Conservation (phyloP, 2,797 vertebrate species). For the Mareca penelope region DNA sequence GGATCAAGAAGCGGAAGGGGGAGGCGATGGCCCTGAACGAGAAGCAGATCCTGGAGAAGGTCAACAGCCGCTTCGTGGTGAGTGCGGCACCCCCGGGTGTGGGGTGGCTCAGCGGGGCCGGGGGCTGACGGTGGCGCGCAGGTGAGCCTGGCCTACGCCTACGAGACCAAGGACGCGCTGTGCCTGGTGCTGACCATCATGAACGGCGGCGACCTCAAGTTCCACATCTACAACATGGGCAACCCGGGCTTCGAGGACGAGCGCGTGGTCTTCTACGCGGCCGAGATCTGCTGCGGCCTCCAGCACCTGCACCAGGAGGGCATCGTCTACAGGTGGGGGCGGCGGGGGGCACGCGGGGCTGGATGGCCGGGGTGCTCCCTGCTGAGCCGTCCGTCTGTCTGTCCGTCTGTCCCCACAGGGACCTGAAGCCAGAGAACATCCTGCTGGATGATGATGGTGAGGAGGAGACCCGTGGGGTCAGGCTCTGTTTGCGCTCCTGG, state of each 20-base stretch:
- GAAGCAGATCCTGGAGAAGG: conserved; percentile 85
- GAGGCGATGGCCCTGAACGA: conserved; percentile 88
- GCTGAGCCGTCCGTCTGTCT: not conserved
- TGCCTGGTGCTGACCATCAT: conserved; percentile 89
- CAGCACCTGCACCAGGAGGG: conserved; percentile 84
- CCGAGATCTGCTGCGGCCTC: conserved; percentile 87
- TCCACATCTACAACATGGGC: conserved; percentile 88
- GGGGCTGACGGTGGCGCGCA: not conserved
- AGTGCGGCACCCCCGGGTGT: not conserved
- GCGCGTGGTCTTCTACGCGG: conserved; percentile 83
- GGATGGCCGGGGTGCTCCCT: accelerated
- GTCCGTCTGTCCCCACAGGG: conserved; percentile 15
- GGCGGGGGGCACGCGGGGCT: accelerated
- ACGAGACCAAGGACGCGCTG: conserved; percentile 86
- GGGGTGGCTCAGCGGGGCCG: accelerated
- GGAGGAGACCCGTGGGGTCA: not conserved
- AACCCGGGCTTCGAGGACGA: conserved; percentile 74
- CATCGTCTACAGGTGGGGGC: conserved; percentile 83
- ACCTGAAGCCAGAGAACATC: conserved; percentile 73
- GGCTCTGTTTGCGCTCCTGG: not conserved
- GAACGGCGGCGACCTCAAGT: conserved; percentile 87
- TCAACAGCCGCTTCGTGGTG: conserved; percentile 90
- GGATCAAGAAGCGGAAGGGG: conserved; percentile 86
- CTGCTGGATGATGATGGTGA: conserved; percentile 64
- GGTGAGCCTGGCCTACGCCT: conserved; percentile 87